Percentiles rank a stretch among this genome's conserved stretches.
These are phyloP conservation scores for Drosophila helvetica DNA, from an alignment of 2,888 invertebrate species.

Conservation along the genomic window DNA sequence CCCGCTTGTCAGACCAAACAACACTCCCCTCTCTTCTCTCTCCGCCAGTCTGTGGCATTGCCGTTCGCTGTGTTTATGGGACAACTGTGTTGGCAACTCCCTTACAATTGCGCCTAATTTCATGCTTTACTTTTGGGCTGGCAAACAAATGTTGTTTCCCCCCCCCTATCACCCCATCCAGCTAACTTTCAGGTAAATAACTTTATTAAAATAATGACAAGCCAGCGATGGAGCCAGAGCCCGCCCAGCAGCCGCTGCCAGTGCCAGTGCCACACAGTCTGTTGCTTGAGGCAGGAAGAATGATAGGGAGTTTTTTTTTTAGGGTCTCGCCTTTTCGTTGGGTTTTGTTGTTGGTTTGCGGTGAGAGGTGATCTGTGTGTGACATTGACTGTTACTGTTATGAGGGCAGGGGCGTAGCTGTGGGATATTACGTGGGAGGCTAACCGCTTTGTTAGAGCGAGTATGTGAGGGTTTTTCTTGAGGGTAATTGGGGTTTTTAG, in stretches of 20 bases:
- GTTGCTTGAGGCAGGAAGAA: conserved; percentile 27
- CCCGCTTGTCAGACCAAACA: conserved; percentile 59
- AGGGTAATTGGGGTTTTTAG: background rate
- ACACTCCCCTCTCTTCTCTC: too few species aligned
- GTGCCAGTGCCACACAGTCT: conserved; percentile 9
- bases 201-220: conserved; percentile 79
- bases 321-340: background rate
- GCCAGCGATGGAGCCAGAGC: conserved; percentile 40
- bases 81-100: conserved; percentile 73
- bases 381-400: conserved; percentile 14
- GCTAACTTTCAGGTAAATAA: conserved; percentile 77
- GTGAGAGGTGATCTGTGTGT: conserved; percentile 23
- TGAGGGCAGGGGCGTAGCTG: background rate
- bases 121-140: conserved; percentile 67
- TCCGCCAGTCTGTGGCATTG: conserved; percentile 31
- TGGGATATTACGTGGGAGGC: background rate
- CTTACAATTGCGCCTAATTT: conserved; percentile 79
- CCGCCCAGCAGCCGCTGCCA: conserved; percentile 9
- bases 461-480: background rate
- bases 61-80: conserved; percentile 60
- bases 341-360: conserved; percentile 7
- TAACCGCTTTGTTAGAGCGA: background rate
- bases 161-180: background rate
- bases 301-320: conserved; percentile 7
- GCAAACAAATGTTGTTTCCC: conserved; percentile 76